These are phyloP conservation scores for Magallana gigas DNA, from an alignment of 1,140 invertebrate genomes.

Conservation along the genomic window DNA sequence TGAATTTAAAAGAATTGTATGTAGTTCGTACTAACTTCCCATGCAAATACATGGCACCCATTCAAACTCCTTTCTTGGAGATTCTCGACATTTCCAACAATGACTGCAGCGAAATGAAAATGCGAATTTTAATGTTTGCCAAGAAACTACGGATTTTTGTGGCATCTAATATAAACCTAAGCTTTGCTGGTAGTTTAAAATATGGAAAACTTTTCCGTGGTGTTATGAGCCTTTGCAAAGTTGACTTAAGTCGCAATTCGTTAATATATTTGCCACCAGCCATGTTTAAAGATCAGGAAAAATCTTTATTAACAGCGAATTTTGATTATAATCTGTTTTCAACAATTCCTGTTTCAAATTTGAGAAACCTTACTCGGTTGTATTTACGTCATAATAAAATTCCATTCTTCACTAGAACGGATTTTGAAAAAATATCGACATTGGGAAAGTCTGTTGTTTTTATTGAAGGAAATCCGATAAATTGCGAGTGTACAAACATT, in stretches of 20 bases:
- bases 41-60: not conserved
- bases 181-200: not conserved
- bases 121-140: not conserved
- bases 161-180: not conserved
- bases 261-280: not conserved
- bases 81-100: not conserved
- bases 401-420: not conserved
- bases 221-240: not conserved
- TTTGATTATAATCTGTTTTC: not conserved
- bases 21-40: not conserved
- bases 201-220: not conserved
- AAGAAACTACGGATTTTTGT: not conserved
- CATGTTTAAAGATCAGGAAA: not conserved
- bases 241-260: too few species aligned
- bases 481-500: not conserved
- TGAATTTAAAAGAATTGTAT: not conserved
- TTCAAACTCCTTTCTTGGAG: not conserved
- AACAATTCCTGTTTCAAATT: not conserved
- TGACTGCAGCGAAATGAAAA: not conserved
- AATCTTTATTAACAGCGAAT: not conserved
- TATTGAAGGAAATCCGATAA: constrained; percentile 1
- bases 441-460: not conserved
- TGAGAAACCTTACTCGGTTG: not conserved
- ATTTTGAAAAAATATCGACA: not conserved
- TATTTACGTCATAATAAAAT: not conserved